phyloP scores from a whole-genome alignment of 2,888 invertebrate genomes.

The Deroplatys truncata region DNA sequence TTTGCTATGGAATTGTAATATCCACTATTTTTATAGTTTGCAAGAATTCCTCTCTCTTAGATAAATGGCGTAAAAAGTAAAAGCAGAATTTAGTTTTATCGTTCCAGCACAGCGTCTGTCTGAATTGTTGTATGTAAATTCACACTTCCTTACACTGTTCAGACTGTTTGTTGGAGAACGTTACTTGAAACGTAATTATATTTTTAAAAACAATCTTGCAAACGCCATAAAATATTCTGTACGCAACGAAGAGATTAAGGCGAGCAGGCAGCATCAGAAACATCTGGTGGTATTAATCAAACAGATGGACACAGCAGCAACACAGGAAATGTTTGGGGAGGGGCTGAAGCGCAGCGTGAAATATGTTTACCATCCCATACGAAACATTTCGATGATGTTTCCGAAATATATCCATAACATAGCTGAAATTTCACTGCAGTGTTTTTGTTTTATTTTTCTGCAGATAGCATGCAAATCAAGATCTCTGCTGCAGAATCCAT shows the following conservation, averaged over 20 bases:
- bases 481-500: neutral
- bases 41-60: too few relatives aligned
- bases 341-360: neutral
- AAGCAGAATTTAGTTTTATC: too few relatives aligned
- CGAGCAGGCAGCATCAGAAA: neutral
- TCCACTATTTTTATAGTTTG: too few relatives aligned
- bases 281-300: neutral
- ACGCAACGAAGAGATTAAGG: neutral
- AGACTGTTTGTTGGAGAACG: too few relatives aligned
- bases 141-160: too few relatives aligned
- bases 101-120: too few relatives aligned
- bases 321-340: neutral
- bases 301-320: neutral
- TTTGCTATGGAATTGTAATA: too few relatives aligned
- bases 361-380: neutral
- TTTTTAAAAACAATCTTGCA: neutral
- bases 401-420: neutral
- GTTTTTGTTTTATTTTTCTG: neutral
- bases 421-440: neutral
- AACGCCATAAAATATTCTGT: neutral
- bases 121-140: too few relatives aligned
- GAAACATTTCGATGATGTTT: neutral
- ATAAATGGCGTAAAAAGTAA: too few relatives aligned
- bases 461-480: neutral
- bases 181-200: too few relatives aligned